Conservation (phyloP, 2,888 invertebrate species). For the Mesodorylaimus sp. region DNA sequence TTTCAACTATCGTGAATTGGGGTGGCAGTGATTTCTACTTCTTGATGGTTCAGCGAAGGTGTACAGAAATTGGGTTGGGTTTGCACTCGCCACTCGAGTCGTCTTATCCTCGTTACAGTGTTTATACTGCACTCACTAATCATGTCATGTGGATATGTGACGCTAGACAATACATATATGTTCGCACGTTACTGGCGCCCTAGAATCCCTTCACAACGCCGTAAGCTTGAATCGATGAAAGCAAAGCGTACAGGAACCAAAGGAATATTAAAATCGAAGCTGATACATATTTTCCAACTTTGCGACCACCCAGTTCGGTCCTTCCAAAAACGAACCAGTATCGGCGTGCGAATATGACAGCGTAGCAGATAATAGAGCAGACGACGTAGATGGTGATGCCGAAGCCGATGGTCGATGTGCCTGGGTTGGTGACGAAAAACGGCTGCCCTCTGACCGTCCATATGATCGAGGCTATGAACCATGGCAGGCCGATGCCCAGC, state of each 20-base stretch:
- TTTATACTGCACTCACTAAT: too few species aligned
- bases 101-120: too few species aligned
- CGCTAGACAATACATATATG: too few species aligned
- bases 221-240: conserved; percentile 32
- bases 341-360: conserved; percentile 35
- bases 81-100: too few species aligned
- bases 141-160: too few species aligned
- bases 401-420: conserved; percentile 33
- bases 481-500: conserved; percentile 41
- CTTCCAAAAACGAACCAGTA: conserved; percentile 34
- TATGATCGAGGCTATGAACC: conserved; percentile 40
- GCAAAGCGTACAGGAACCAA: conserved; percentile 36
- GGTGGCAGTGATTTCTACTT: too few species aligned
- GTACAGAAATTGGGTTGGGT: too few species aligned
- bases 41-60: too few species aligned
- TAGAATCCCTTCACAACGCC: too few species aligned
- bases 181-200: too few species aligned
- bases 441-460: conserved; percentile 30
- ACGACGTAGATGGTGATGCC: conserved; percentile 40
- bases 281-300: not conserved
- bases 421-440: conserved; percentile 32
- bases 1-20: too few species aligned
- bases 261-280: not conserved
- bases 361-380: conserved; percentile 34
- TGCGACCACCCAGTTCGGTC: conserved; percentile 39